Conservation (phyloP, 2,888 invertebrate species). For the Hesperia comma region DNA sequence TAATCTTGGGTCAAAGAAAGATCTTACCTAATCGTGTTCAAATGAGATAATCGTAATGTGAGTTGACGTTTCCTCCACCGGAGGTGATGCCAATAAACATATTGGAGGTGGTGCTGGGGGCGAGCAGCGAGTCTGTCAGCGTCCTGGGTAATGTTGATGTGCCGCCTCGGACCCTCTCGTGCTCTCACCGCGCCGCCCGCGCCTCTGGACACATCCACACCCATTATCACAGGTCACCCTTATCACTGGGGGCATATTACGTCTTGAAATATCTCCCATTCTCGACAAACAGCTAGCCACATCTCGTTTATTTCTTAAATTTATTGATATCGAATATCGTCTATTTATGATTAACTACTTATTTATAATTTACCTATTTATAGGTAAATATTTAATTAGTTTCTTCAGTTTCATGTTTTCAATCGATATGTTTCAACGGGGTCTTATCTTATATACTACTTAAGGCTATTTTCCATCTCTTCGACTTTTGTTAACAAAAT, state of each 20-base stretch:
- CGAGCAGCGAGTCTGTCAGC: slow-evolving; percentile 21
- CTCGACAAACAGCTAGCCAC: slow-evolving; percentile 38
- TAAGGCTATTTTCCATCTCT: no score
- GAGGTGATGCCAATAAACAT: slow-evolving; percentile 82
- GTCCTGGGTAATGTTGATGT: slow-evolving; percentile 48
- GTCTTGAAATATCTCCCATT: slow-evolving; percentile 57
- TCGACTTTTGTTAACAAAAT: no score
- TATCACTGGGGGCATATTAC: slow-evolving; percentile 69
- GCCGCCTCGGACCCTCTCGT: slow-evolving; percentile 44
- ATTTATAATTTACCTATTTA: no score
- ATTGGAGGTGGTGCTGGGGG: slow-evolving; percentile 54
- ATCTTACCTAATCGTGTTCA: slow-evolving; percentile 69
- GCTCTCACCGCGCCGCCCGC: slow-evolving; percentile 36
- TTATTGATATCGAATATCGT: neutral
- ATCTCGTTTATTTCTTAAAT: neutral
- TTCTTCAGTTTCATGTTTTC: no score
- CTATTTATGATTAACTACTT: no score
- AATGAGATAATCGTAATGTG: slow-evolving; percentile 81
- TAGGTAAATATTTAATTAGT: no score
- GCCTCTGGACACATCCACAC: slow-evolving; percentile 50
- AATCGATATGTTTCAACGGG: no score
- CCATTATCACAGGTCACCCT: slow-evolving; percentile 71
- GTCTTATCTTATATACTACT: no score
- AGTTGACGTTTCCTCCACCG: slow-evolving; percentile 78
- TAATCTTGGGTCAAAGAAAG: slow-evolving; percentile 44